These are phyloP conservation scores for Drosophila sordidapex DNA, from an alignment of 2,888 invertebrate genomes.

Conservation along the genomic window DNA sequence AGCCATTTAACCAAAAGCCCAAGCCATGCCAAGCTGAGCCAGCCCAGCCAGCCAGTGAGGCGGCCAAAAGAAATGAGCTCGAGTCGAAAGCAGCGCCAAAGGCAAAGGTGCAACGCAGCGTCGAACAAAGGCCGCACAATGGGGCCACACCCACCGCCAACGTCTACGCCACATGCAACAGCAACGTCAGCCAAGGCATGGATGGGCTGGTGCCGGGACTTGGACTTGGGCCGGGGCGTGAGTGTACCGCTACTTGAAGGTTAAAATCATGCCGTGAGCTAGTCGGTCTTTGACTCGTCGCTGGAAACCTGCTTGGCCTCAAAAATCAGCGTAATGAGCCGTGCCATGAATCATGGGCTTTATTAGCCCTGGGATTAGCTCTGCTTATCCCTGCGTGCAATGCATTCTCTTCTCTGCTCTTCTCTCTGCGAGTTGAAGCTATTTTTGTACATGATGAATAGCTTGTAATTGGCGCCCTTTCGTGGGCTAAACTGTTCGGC, in stretches of 20 bases:
- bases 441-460: constrained; percentile 40
- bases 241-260: constrained; percentile 51
- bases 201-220: constrained; percentile 12
- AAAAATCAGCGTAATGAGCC: constrained; percentile 59
- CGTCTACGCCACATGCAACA: constrained; percentile 32
- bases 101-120: constrained; percentile 58
- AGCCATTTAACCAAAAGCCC: constrained; percentile 79
- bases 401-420: constrained; percentile 13
- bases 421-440: constrained; percentile 1
- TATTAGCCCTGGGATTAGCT: constrained; percentile 50
- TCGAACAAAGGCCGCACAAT: constrained; percentile 59
- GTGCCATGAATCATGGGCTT: constrained; percentile 56
- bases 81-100: constrained; percentile 63
- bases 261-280: constrained; percentile 59
- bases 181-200: constrained; percentile 19
- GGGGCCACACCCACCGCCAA: constrained; percentile 56
- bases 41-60: constrained; percentile 25
- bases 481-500: constrained; percentile 11
- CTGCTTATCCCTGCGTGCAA: constrained; percentile 31
- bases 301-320: constrained; percentile 21
- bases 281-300: constrained; percentile 54
- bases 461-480: constrained; percentile 33
- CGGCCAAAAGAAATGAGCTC: constrained; percentile 57
- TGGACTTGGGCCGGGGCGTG: constrained; percentile 13
- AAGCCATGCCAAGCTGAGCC: constrained; percentile 5